Base-by-base conservation (phyloP, 2,888 invertebrate species). In the Melanostoma mellinum region DNA sequence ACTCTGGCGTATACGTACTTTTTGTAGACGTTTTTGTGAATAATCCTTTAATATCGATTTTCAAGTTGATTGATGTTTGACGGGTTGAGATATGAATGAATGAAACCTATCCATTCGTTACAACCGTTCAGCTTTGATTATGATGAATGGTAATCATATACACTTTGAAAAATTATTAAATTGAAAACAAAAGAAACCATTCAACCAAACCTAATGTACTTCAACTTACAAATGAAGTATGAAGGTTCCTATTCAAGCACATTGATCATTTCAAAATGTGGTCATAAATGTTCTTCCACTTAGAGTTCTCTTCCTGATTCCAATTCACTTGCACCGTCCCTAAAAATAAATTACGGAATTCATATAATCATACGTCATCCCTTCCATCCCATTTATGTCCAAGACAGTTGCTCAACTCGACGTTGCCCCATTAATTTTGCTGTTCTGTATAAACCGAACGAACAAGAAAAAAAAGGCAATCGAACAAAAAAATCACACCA, bases 371-470 rank as follows among this genome's bases (percentile, higher is more conserved):
- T 78, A 69, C 56, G 63, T 78, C 82, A 82, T 77, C 55, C 67
- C 67, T 68, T 77, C 72, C 63, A 55, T 77, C 65, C 69, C 73
- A 73, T 69, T 82, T 78, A 69, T 78, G 73, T 78, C 73, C 69
- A 74, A 78, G 78, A 74, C 78, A 82, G 82, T 82, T 82, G 82
- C 65, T 74, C 78, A 78, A 10, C 68, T 69, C 40, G 73, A 73
- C 56, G 63, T 56, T 69, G 46, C 9, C 55, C 73, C 56, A 82
- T 82, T 78, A 74, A 82, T 82, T 65, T 82, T 32, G n/a, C 20
- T 44, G 44, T n/a, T 53, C 72, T 6, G 5, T 10, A 35, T 20
- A 10, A 40, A 40, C 1, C 40, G 10, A 63, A 33, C 9, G 35
- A 55, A 44, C 32, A 69, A 58, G 46, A 10, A 20, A 40, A 55